Conservation (phyloP, 2,113 vertebrate species). For the Halichoerus grypus region DNA sequence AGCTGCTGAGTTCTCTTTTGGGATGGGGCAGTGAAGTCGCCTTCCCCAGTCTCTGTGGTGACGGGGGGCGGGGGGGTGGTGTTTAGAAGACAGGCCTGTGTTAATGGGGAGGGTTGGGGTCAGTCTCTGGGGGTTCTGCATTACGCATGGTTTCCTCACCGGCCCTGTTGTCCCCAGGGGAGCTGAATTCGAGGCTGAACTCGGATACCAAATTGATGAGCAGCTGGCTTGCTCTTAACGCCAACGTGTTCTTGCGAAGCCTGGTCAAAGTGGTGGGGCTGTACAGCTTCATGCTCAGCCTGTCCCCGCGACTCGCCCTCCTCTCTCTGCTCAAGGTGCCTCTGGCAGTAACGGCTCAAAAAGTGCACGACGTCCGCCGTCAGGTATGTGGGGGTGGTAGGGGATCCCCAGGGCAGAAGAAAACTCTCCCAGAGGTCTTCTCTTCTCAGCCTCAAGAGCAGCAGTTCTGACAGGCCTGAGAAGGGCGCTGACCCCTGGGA, state of each 20-base stretch:
- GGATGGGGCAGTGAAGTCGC: not conserved
- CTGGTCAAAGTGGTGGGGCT: constrained; percentile 89
- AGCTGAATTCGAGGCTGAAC: constrained; percentile 89
- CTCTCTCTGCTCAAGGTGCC: constrained; percentile 89
- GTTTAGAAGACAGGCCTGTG: not conserved
- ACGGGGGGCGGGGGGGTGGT: not conserved
- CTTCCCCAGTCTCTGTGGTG: not conserved
- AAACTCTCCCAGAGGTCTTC: no score
- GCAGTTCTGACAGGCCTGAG: not conserved
- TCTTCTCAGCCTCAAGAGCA: not conserved
- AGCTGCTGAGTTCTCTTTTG: not conserved
- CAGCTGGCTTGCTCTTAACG: constrained; percentile 87
- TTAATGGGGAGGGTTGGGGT: not conserved
- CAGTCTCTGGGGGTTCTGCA: not conserved
- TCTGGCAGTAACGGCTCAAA: constrained; percentile 83
- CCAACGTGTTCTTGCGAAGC: constrained; percentile 91
- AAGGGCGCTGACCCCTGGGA: not conserved
- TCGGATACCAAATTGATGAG: constrained; percentile 89
- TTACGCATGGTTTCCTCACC: not conserved
- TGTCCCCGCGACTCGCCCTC: constrained; percentile 91
- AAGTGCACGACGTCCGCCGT: constrained; percentile 86
- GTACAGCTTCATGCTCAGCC: constrained; percentile 88
- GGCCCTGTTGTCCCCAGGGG: constrained; percentile 84
- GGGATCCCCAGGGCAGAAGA: not conserved
- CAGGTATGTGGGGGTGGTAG: constrained; percentile 83